Percentiles rank a stretch among this genome's conserved stretches.
phyloP scores from a whole-genome alignment of 2,888 invertebrate genomes.

The Thymelicus sylvestris region DNA sequence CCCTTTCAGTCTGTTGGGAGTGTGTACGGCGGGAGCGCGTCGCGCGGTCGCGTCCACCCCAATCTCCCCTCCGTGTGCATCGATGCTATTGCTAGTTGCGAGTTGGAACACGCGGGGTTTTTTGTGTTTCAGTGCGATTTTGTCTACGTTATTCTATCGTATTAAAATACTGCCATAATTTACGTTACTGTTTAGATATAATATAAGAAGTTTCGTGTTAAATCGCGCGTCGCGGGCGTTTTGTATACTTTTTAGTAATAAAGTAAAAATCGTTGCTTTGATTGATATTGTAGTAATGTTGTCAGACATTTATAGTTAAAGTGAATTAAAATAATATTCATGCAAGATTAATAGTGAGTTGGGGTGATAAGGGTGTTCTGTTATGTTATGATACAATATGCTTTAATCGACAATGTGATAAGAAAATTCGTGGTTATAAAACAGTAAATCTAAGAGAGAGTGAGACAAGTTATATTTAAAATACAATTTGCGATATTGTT shows the following conservation, averaged over 20 bases:
- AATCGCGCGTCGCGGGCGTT: background rate
- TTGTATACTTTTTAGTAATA: background rate
- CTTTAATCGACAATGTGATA: background rate
- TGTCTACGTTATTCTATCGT: background rate
- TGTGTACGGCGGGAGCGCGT: background rate
- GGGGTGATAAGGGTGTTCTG: background rate
- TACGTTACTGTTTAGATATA: background rate
- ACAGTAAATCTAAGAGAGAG: background rate
- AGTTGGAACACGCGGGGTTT: conserved; percentile 10
- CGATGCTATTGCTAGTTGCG: conserved; percentile 2
- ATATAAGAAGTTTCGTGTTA: background rate
- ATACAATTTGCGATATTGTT: no score
- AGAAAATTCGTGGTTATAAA: background rate
- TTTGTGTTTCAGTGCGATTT: conserved; percentile 3
- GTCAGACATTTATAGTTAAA: no score
- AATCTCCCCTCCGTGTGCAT: conserved; percentile 13
- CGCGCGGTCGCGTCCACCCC: conserved; percentile 20
- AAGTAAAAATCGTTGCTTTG: conserved; percentile 4
- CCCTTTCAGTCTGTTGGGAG: conserved; percentile 22
- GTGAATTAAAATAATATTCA: no score
- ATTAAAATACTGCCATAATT: background rate
- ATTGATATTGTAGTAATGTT: background rate
- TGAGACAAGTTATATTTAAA: no score
- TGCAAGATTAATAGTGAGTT: background rate
- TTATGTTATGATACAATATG: background rate